A percentile compares a stretch with the other conserved stretches of the same genome.
Conservation (phyloP, 2,113 vertebrate species). For the Phodopus roborovskii region DNA sequence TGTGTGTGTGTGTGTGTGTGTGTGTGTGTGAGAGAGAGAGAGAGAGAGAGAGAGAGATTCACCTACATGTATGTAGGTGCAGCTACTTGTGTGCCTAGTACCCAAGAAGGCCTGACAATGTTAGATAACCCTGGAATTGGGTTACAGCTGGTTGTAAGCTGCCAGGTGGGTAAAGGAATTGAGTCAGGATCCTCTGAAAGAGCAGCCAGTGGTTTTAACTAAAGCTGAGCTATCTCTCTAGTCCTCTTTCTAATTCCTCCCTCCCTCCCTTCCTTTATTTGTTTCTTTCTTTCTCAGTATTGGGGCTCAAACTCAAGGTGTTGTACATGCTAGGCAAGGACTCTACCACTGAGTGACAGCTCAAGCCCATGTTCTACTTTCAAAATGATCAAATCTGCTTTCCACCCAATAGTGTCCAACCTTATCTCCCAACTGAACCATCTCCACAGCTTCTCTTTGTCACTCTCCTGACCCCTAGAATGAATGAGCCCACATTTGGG, state of each 20-base stretch:
- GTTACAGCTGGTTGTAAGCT: background rate
- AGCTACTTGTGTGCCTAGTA: background rate
- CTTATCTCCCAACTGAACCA: background rate
- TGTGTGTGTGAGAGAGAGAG: background rate
- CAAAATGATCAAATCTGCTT: conserved; percentile 1
- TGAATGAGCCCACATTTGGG: background rate
- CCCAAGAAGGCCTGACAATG: background rate
- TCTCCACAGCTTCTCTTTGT: background rate
- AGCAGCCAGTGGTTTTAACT: background rate
- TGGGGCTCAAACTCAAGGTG: background rate
- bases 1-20: background rate
- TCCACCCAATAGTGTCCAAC: background rate
- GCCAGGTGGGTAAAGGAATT: background rate
- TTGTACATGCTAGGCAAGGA: background rate
- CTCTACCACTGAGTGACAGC: background rate
- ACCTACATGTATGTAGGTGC: background rate
- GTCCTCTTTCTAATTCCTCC: background rate
- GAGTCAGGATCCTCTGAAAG: background rate
- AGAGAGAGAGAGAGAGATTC: background rate
- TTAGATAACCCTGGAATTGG: background rate
- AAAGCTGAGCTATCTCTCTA: background rate
- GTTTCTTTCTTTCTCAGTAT: background rate
- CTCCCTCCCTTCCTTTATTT: background rate
- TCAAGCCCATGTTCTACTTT: background rate
- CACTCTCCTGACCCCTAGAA: background rate